Percentiles rank a stretch among this genome's conserved stretches.
Conservation (phyloP, 2,888 invertebrate genomes). For the Arrhopalites spinosus region DNA sequence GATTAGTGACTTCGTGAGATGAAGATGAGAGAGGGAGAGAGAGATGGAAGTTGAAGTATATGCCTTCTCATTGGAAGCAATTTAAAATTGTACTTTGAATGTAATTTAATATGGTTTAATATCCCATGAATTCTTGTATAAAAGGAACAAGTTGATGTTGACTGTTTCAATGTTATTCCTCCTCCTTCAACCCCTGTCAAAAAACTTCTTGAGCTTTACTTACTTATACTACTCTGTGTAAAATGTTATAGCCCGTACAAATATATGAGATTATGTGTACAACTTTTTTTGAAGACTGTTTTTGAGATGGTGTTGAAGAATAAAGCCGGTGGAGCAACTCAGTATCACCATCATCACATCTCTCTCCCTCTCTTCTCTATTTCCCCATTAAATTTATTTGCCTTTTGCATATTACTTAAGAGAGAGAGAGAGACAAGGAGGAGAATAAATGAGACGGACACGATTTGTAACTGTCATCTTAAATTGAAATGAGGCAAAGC, state of each 20-base stretch:
- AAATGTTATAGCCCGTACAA: no score
- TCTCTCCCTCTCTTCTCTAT: background rate
- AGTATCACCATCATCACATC: background rate
- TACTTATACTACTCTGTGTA: no score
- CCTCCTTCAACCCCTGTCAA: no score
- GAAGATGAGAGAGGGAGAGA: background rate
- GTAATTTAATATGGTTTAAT: background rate
- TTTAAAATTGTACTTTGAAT: background rate
- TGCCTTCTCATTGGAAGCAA: background rate
- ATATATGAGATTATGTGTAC: no score
- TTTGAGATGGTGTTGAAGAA: background rate
- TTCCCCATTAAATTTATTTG: background rate
- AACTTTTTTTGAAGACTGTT: no score
- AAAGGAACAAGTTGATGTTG: background rate
- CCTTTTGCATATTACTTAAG: background rate
- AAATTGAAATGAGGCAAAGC: conserved; percentile 24
- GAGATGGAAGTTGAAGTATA: background rate
- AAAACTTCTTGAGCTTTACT: no score
- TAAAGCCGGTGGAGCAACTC: background rate
- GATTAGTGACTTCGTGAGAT: conserved; percentile 8
- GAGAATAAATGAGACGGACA: conserved; percentile 14
- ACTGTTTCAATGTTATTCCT: background rate
- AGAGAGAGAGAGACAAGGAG: background rate
- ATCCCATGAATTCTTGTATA: background rate
- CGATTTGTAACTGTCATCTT: conserved; percentile 25